A percentile compares a stretch with the other conserved stretches of the same genome.
These are phyloP conservation scores for Drosophila ohnishii DNA, from an alignment of 1,140 invertebrate genomes.

Conservation along the genomic window DNA sequence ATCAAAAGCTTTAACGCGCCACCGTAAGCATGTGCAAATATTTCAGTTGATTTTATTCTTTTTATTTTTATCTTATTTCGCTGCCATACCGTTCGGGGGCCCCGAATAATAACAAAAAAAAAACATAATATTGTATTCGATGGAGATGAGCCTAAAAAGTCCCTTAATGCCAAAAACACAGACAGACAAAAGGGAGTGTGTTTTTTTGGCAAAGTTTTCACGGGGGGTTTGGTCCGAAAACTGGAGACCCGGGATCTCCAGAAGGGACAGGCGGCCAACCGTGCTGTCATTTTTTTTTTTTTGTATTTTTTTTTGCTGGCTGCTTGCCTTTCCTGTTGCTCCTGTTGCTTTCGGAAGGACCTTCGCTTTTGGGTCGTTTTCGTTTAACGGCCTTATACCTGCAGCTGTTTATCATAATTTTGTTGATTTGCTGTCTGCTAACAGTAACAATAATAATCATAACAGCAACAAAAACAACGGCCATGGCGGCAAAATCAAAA, in stretches of 20 bases:
- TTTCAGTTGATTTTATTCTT: constrained; percentile 77
- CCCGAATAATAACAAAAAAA: constrained; percentile 56
- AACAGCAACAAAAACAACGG: constrained; percentile 58
- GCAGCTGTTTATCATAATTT: constrained; percentile 82
- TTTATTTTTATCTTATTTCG: constrained; percentile 44
- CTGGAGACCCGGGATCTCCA: constrained; percentile 27
- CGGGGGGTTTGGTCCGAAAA: constrained; percentile 18
- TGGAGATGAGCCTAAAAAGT: constrained; percentile 57
- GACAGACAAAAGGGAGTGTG: constrained; percentile 14
- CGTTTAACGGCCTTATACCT: constrained; percentile 71
- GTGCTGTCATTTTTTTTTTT: constrained; percentile 51
- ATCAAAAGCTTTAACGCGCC: constrained; percentile 72
- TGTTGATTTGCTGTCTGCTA: constrained; percentile 79
- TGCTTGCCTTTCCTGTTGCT: constrained; percentile 23
- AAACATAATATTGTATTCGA: constrained; percentile 61
- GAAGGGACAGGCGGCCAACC: constrained; percentile 61
- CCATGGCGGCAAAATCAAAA: constrained; percentile 56
- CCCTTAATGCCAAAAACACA: constrained; percentile 59
- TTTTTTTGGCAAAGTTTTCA: constrained; percentile 14
- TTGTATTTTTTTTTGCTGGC: background rate
- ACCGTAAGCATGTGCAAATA: constrained; percentile 74
- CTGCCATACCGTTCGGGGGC: constrained; percentile 22
- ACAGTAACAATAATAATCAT: constrained; percentile 65
- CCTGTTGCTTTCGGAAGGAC: constrained; percentile 34
- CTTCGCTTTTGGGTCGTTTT: constrained; percentile 57